Conservation (phyloP, 2,888 invertebrate genomes). For the Poecilobothrus nobilitatus region DNA sequence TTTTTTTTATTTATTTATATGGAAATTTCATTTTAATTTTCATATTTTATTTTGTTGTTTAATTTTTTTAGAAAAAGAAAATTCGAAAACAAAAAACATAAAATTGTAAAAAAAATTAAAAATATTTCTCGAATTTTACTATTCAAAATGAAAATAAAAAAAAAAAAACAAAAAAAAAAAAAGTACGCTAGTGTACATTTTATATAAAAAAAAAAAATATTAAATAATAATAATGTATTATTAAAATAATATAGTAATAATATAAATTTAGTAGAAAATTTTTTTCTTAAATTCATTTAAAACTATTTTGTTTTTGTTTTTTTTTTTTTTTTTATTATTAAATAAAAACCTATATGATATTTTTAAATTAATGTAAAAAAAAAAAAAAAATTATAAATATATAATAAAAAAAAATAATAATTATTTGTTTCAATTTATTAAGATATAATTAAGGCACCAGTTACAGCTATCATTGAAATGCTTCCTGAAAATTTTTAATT, state of each 20-base stretch:
- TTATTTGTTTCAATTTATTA: neutral
- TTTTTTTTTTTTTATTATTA: neutral
- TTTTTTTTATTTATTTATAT: neutral
- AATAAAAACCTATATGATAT: constrained; percentile 3
- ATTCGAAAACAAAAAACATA: neutral
- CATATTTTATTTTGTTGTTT: neutral
- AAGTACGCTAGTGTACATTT: neutral
- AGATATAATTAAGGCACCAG: too few relatives aligned
- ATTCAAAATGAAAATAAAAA: too few relatives aligned
- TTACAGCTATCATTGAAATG: too few relatives aligned
- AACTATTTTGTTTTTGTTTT: too few relatives aligned
- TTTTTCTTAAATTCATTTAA: neutral
- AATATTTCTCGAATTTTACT: neutral
- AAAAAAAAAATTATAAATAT: neutral
- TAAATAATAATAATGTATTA: neutral
- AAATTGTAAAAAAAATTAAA: neutral
- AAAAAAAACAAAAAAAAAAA: too few relatives aligned
- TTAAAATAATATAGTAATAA: neutral
- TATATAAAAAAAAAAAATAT: neutral
- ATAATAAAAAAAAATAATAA: neutral
- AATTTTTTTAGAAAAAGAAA: neutral
- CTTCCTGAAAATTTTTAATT: too few relatives aligned
- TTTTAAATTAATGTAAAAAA: constrained; percentile 1
- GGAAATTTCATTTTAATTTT: neutral
- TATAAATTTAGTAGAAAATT: neutral